phyloP scores from a whole-genome alignment of 2,113 vertebrate species.

The Boleophthalmus pectinirostris region DNA sequence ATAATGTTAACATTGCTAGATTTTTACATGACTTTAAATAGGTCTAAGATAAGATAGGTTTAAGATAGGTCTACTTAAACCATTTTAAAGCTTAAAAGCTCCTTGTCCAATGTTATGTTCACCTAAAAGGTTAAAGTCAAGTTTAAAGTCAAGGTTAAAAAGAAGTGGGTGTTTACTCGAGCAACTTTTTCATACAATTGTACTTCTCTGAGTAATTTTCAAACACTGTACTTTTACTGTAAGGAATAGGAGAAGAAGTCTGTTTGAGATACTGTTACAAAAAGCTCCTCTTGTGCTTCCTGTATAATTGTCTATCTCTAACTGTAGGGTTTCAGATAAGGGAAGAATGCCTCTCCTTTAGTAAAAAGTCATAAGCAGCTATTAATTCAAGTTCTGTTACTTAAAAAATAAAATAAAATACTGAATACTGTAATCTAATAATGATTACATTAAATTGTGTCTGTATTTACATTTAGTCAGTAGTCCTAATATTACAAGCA shows the following conservation, averaged over 20 bases:
- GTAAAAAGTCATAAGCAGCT: conserved; percentile 1
- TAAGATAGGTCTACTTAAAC: background rate
- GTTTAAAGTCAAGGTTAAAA: too few species aligned
- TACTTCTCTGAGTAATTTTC: too few species aligned
- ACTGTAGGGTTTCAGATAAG: background rate
- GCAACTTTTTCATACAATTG: too few species aligned
- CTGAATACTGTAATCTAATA: conserved; percentile 9
- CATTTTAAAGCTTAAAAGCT: background rate
- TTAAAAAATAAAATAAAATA: background rate
- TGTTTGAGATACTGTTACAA: background rate
- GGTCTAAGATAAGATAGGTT: background rate
- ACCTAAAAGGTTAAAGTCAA: background rate
- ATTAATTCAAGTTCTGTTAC: conserved; percentile 9
- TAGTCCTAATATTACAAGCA: conserved; percentile 29
- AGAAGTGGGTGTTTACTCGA: too few species aligned
- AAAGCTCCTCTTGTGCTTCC: conserved; percentile 3
- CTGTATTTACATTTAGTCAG: conserved; percentile 12
- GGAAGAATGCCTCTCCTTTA: background rate
- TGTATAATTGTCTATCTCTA: background rate
- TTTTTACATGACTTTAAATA: background rate
- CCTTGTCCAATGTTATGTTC: background rate
- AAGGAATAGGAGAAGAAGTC: too few species aligned
- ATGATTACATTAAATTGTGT: conserved; percentile 15
- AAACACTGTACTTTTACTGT: too few species aligned
- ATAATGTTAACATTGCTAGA: background rate